Percentiles rank a stretch among this genome's conserved stretches.
Evolutionary conservation across 2,888 invertebrate species (phyloP).

Genomic region (Athalia circularis): DNA sequence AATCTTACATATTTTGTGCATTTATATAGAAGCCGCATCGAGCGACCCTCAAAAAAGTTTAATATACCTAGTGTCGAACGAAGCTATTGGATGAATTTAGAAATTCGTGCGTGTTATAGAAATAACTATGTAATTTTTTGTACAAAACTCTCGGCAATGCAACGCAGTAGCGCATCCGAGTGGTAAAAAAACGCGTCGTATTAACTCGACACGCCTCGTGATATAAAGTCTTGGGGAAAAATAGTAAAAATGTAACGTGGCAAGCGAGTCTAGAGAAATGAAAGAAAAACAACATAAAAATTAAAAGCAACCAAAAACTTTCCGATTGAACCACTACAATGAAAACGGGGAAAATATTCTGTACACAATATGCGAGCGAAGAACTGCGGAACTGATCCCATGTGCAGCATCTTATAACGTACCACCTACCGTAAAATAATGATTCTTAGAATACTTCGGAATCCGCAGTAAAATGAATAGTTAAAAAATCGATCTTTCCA

Average conservation of each 20-base stretch:
- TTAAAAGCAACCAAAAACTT: background rate
- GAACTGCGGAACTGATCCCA: slow-evolving; percentile 1
- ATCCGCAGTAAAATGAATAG: no score
- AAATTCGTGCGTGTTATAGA: slow-evolving; percentile 17
- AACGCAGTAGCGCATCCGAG: background rate
- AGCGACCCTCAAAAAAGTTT: no score
- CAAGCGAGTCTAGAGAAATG: background rate
- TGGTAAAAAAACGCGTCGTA: slow-evolving; percentile 26
- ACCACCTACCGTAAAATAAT: no score
- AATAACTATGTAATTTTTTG: slow-evolving; percentile 33
- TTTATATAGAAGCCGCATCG: no score
- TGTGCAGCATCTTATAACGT: no score
- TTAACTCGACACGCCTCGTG: slow-evolving; percentile 28
- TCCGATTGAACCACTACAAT: slow-evolving; percentile 13
- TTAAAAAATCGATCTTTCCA: no score
- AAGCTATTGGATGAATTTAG: slow-evolving; percentile 13
- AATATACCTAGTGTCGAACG: no score
- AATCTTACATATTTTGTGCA: no score
- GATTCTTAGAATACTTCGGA: no score
- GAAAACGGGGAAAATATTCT: background rate
- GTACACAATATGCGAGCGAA: background rate
- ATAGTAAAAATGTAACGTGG: slow-evolving; percentile 22
- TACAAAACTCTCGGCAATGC: background rate
- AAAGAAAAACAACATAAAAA: background rate
- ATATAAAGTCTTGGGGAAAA: background rate